These are phyloP conservation scores for Ceryle rudis DNA, from an alignment of 2,797 vertebrate species.

Conservation along the genomic window DNA sequence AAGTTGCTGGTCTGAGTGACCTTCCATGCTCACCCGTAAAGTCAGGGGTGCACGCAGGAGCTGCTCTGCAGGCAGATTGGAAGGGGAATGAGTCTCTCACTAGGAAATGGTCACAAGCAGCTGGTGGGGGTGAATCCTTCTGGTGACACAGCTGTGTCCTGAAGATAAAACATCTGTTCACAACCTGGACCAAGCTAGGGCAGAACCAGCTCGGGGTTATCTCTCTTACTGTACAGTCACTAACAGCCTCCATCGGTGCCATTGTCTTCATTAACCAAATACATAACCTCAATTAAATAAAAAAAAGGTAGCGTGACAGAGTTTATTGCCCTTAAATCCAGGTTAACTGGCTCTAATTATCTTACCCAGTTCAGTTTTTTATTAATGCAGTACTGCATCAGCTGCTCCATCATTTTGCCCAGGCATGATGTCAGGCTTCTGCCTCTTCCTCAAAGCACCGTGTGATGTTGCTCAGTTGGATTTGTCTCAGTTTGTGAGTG, in stretches of 20 bases:
- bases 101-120: background rate
- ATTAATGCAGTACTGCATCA: background rate
- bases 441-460: background rate
- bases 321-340: background rate
- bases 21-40: background rate
- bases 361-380: background rate
- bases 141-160: background rate
- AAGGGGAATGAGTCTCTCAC: background rate
- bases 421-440: background rate
- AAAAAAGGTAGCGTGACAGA: background rate
- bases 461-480: background rate
- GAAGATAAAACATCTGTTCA: background rate
- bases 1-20: background rate
- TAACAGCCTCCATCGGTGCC: background rate
- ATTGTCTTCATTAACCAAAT: background rate
- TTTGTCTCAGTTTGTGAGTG: background rate
- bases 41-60: background rate
- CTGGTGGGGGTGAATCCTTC: background rate
- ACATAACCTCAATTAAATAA: background rate
- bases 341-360: background rate
- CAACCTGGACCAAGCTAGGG: background rate
- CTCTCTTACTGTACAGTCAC: background rate
- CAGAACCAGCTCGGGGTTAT: background rate
- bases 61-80: background rate
- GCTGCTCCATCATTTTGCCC: background rate